These are phyloP conservation scores for Lindbergichthys nudifrons DNA, from an alignment of 2,797 vertebrate species.

Conservation along the genomic window DNA sequence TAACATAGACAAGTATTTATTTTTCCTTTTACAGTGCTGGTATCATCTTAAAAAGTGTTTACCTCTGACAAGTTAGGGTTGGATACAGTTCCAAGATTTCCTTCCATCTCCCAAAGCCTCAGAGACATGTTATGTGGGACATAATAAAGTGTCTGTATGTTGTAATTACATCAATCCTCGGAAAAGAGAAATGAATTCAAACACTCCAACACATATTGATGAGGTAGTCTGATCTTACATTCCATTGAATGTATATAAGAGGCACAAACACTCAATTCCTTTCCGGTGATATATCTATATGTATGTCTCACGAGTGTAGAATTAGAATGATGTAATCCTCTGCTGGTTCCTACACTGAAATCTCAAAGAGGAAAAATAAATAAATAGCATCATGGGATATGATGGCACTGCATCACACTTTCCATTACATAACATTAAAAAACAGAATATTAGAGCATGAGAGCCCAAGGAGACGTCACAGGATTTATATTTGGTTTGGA, in stretches of 20 bases:
- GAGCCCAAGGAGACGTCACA: constrained; percentile 61
- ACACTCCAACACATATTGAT: not conserved
- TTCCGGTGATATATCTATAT: constrained; percentile 8
- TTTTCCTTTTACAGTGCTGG: constrained; percentile 1
- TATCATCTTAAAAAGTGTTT: not conserved
- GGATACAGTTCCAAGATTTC: not conserved
- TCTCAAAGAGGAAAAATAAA: constrained; percentile 28
- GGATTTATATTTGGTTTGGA: constrained; percentile 70
- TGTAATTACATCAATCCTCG: not conserved
- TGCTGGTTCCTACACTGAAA: constrained; percentile 59
- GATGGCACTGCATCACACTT: constrained; percentile 58
- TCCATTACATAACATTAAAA: constrained; percentile 63
- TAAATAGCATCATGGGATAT: constrained; percentile 53
- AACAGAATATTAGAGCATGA: constrained; percentile 61
- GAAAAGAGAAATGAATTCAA: constrained; percentile 8
- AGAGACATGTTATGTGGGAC: not conserved
- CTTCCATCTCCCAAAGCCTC: not conserved
- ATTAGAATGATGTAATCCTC: constrained; percentile 61
- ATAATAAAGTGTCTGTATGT: not conserved
- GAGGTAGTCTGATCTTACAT: not conserved
- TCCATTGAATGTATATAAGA: constrained; percentile 13
- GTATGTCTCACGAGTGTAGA: constrained; percentile 6
- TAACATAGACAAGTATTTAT: constrained; percentile 7
- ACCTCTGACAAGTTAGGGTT: not conserved
- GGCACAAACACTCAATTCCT: constrained; percentile 15